Evolutionary conservation across 2,797 vertebrate species (phyloP).

Genomic region (Crocidura indochinensis): DNA sequence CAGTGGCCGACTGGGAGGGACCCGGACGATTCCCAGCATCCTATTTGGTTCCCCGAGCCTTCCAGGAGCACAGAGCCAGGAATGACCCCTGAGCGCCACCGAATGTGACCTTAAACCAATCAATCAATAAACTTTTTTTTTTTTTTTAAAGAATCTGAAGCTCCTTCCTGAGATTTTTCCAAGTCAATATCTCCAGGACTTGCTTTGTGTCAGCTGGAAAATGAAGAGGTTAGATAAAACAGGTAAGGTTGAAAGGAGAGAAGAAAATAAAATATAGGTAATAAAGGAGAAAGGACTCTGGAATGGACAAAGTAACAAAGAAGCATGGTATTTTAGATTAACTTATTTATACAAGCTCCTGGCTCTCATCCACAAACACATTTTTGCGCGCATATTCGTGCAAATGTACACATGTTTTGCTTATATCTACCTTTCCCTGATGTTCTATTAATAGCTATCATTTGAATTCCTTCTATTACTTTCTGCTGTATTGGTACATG

Average conservation of each 20-base stretch:
- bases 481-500: neutral
- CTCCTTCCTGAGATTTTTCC: neutral
- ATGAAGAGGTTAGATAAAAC: neutral
- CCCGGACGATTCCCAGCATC: too few relatives aligned
- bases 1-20: too few relatives aligned
- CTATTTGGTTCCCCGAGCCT: too few relatives aligned
- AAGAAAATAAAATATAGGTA: neutral
- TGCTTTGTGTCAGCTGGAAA: neutral
- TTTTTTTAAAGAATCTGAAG: neutral
- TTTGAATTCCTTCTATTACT: neutral
- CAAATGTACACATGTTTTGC: neutral
- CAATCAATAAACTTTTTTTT: too few relatives aligned
- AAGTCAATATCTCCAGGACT: constrained; percentile 10
- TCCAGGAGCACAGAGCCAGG: too few relatives aligned
- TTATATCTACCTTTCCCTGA: constrained; percentile 46
- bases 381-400: neutral
- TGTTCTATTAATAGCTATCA: constrained; percentile 17
- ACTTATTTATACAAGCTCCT: neutral
- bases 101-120: too few relatives aligned
- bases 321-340: neutral
- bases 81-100: too few relatives aligned
- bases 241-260: neutral
- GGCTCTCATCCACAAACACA: too few relatives aligned
- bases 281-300: constrained; percentile 17
- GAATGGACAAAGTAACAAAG: neutral